phyloP scores from a whole-genome alignment of 2,113 vertebrate genomes.

The Hoplias malabaricus region DNA sequence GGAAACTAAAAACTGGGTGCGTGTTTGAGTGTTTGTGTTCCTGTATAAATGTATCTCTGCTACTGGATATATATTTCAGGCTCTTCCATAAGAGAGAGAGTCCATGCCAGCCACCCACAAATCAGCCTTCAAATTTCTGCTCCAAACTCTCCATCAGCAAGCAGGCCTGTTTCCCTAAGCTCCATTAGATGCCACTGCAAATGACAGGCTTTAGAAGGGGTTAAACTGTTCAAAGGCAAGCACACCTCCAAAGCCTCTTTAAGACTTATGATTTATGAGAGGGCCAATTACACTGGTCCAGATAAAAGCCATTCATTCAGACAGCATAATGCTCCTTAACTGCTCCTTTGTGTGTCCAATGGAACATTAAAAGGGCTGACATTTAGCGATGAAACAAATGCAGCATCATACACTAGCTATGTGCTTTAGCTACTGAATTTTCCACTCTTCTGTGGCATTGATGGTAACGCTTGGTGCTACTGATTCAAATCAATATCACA shows the following conservation, averaged over 20 bases:
- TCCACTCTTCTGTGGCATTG: background rate
- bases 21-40: background rate
- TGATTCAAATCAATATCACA: background rate
- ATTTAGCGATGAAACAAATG: slow-evolving; percentile 50
- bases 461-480: background rate
- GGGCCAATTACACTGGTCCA: slow-evolving; percentile 44
- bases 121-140: background rate
- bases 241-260: slow-evolving; percentile 41
- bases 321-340: slow-evolving; percentile 52
- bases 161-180: slow-evolving; percentile 2
- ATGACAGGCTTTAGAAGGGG: slow-evolving; percentile 34
- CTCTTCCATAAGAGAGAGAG: background rate
- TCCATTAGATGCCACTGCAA: slow-evolving; percentile 29
- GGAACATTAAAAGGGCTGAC: slow-evolving; percentile 48
- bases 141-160: slow-evolving; percentile 23
- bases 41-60: background rate
- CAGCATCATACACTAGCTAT: slow-evolving; percentile 31
- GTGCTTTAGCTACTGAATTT: slow-evolving; percentile 16
- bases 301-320: slow-evolving; percentile 54
- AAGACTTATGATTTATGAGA: slow-evolving; percentile 52
- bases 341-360: slow-evolving; percentile 51
- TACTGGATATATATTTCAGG: background rate
- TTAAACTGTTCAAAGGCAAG: slow-evolving; percentile 39
- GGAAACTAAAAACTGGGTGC: background rate
- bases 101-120: background rate